phyloP scores from a whole-genome alignment of 2,888 invertebrate species.

The Xanthia togata region DNA sequence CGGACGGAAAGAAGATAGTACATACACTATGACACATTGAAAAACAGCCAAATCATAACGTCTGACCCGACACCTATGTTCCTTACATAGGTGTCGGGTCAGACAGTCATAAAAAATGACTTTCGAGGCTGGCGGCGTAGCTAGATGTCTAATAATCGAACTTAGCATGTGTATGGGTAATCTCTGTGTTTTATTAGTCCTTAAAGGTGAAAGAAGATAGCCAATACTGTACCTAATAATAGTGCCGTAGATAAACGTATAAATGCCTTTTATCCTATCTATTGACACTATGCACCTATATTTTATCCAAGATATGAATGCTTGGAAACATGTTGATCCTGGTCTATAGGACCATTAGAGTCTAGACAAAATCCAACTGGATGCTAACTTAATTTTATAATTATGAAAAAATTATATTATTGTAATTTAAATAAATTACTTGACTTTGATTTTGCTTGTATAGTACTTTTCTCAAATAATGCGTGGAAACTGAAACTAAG shows the following conservation, averaged over 20 bases:
- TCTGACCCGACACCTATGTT: too few relatives aligned
- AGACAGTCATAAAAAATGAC: constrained; percentile 51
- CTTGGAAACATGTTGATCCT: too few relatives aligned
- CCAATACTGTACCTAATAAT: background rate
- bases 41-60: constrained; percentile 51
- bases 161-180: constrained; percentile 34
- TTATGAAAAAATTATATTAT: too few relatives aligned
- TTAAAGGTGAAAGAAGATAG: constrained; percentile 8
- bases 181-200: constrained; percentile 45
- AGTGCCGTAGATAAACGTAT: background rate
- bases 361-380: too few relatives aligned
- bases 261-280: too few relatives aligned
- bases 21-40: constrained; percentile 43
- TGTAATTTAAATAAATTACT: too few relatives aligned
- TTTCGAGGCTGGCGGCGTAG: constrained; percentile 13
- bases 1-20: constrained; percentile 19
- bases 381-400: too few relatives aligned
- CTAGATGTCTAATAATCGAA: constrained; percentile 47
- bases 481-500: too few relatives aligned
- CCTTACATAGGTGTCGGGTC: constrained; percentile 37
- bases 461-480: too few relatives aligned
- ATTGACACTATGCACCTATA: background rate
- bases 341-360: too few relatives aligned
- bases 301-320: too few relatives aligned
- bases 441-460: too few relatives aligned